Base-by-base conservation (phyloP, 2,797 vertebrate species). In the Cossypha dichroa region DNA sequence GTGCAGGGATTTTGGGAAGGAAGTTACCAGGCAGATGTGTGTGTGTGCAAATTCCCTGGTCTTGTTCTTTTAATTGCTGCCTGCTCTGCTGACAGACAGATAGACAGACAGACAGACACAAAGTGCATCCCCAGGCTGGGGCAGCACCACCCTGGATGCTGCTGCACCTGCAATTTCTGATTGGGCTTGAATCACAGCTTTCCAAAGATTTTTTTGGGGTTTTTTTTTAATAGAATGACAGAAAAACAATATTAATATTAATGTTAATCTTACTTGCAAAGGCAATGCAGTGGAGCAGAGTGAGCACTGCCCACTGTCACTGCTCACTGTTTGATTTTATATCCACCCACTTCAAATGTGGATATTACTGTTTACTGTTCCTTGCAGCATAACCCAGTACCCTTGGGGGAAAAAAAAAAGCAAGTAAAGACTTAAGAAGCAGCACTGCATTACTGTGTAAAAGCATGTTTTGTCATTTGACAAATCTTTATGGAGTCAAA, bases 21-120 rank as follows among this genome's bases (percentile, higher is more conserved):
- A 51, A 28, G 5, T 5, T 25, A 10, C 15, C 40, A 5, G 15
- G 11, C 1, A 23, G 13, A 43, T 3, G 40, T 41, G 10, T 13
- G 20, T 4, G 17, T 3, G 7, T 4, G n/a, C 1, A 2, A 88
- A 69, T 5, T 20, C 7, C 25, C 21, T 26, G 6, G 3, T 41
- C 40, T 6, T 18, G 5, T 11, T 8, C 14, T 43, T 49, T 16
- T 0, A 19, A 3, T 25, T 41, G 16, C 48, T 55, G 23, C 1
- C 6, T 59, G 34, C 26, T 45, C 13, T 25, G 28, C 38, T 19
- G 70, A 4, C 70, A 59, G 56, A 23, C 49, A 25, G 26, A 34
- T 9, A 34, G 34, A 34, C 56, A 17, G 28, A 66, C 40, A 49
- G 45, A 26, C 29, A 40, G 46, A 49, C 7, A 31, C 6, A 18